phyloP scores from a whole-genome alignment of 2,888 invertebrate species.

The Epirrhoe tristata region DNA sequence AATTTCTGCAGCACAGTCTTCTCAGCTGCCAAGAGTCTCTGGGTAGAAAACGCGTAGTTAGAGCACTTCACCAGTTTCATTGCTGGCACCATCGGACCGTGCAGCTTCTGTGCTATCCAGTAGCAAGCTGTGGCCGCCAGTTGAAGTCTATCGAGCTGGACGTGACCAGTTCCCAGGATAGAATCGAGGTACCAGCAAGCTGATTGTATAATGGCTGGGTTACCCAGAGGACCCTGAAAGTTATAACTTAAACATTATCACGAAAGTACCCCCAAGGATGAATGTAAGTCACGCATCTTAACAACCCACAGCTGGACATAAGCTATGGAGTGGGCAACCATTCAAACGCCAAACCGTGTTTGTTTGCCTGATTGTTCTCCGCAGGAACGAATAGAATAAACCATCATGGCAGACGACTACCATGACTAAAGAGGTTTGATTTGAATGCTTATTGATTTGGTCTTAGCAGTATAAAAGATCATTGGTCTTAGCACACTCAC shows the following conservation, averaged over 20 bases:
- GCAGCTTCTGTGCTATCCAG: slow-evolving; percentile 73
- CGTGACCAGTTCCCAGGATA: slow-evolving; percentile 49
- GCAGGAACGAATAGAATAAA: no score
- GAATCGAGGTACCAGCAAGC: slow-evolving; percentile 73
- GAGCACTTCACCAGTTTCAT: slow-evolving; percentile 57
- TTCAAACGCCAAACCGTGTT: no score
- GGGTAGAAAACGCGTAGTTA: slow-evolving; percentile 55
- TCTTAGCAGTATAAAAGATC: no score
- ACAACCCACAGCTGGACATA: no score
- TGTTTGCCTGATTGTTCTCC: no score
- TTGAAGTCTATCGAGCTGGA: slow-evolving; percentile 64
- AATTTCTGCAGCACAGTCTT: slow-evolving; percentile 58
- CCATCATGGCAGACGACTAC: no score
- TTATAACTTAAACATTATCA: background rate
- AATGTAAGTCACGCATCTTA: no score
- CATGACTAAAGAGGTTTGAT: no score
- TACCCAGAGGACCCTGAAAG: slow-evolving; percentile 59
- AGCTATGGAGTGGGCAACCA: no score
- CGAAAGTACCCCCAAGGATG: background rate
- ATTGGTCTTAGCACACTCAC: slow-evolving; percentile 59
- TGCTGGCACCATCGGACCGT: slow-evolving; percentile 56
- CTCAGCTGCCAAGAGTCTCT: slow-evolving; percentile 58
- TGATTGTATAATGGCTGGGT: slow-evolving; percentile 65
- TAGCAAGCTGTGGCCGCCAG: slow-evolving; percentile 68
- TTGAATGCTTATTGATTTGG: background rate